Evolutionary conservation across 2,797 vertebrate species (phyloP).

Genomic region (Clarias platycephalus): DNA sequence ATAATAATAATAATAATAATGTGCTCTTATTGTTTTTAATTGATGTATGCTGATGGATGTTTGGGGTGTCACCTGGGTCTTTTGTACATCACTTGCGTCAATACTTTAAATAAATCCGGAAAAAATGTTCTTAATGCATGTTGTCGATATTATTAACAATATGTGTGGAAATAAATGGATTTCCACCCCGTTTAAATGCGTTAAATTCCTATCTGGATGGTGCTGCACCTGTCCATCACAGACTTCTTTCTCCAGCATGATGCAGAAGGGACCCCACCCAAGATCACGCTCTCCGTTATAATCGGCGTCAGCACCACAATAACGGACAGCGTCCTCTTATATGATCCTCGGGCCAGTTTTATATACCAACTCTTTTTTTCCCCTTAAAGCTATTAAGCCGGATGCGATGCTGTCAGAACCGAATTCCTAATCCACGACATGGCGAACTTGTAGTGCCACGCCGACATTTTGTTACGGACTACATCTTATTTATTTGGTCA

Average conservation of each 20-base stretch:
- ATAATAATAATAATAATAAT: no score
- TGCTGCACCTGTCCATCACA: constrained; percentile 69
- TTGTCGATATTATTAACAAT: neutral
- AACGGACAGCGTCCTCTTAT: neutral
- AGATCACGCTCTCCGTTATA: constrained; percentile 65
- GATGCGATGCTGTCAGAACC: neutral
- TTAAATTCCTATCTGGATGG: constrained; percentile 33
- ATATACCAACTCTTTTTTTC: neutral
- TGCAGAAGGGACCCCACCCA: constrained; percentile 85
- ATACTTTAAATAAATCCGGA: neutral
- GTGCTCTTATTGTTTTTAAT: neutral
- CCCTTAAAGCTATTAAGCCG: neutral
- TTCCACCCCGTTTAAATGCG: neutral
- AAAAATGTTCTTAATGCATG: constrained; percentile 8
- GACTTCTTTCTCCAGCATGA: constrained; percentile 71
- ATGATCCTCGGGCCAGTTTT: neutral
- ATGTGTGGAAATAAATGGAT: neutral
- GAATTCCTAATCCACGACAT: constrained; percentile 20
- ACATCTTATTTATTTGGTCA: constrained; percentile 9
- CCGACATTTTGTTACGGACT: constrained; percentile 36
- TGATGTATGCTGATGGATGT: neutral
- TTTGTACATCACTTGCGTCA: neutral
- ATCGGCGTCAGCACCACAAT: constrained; percentile 49
- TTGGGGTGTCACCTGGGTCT: neutral
- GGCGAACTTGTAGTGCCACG: constrained; percentile 7